Base-by-base conservation (phyloP, 2,888 invertebrate species). In the Catocala fraxini region DNA sequence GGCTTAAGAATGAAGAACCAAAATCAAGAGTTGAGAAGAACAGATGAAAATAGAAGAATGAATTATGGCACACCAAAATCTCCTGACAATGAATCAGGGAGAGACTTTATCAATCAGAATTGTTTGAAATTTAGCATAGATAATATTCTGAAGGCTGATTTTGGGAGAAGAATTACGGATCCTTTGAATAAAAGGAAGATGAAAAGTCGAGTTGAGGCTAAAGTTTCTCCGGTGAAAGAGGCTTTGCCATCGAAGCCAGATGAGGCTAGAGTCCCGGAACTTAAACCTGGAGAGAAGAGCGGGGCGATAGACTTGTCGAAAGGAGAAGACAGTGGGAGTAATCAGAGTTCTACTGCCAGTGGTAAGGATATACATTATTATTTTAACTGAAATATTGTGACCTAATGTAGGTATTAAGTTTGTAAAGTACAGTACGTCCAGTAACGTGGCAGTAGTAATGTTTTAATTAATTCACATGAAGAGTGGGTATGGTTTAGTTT, bases 141-240 rank as follows among this genome's bases (percentile, higher is more conserved):
- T 80, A 98, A 98, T 88, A 98, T 98, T 66, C 89, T 98, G 33
- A 96, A 97, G 81, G 98, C 98, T 0, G 98, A 98, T 85, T 98
- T 98, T 73, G 98, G 98, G 0, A 93, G 96, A 39, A 84, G 96
- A 51, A 96, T 96, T 43, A 96, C 96, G 0, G 96, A 97, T 79
- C 97, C 97, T 10, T 90, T 97, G 58, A 94, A 95, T 53, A 96
- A 95, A 65, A 92, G 96, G 60, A 96, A 95, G 77, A 85, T 87
- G 59, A 93, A 90, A 47, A 73, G 82, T 4, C 85, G 89, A 58
- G 77, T 81, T 67, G 93, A 93, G 67, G 84, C 80, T 41, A 91
- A 90, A 64, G 72, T 82, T 63, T 82, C 76, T 61, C 88, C 88
- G 0, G 88, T 88, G 0, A 92, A 92, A 57, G 92, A 92, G 61